Evolutionary conservation across 2,888 invertebrate genomes (phyloP), one percentile per base, ranked within the genome.

Genomic region (Diploptera punctata): DNA sequence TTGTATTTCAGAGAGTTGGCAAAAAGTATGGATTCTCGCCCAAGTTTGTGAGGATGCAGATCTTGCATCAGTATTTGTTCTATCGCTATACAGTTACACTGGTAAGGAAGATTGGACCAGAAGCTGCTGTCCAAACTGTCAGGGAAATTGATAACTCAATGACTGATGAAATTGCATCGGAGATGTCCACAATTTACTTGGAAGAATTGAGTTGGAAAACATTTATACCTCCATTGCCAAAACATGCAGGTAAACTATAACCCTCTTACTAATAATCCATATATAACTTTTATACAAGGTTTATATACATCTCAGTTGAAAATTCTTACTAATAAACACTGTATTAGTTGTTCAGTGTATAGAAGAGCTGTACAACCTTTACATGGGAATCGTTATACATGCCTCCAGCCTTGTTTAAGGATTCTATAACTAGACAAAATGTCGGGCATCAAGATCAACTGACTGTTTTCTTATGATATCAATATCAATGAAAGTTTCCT

Each of bases 191-290:
- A 0, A 80, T 87, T 57, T 89, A 87, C 72, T 84, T 81, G 44
- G 83, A 83, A 3, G 84, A 86, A 67, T 82, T 89, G 4, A 85
- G 83, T 76, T 93, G 92, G 91, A 90, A 88, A 80, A 91, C 90
- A 82, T 93, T 93, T 79, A 83, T 94, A 16, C 87, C 90, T 0
- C 91, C 92, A 0, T 79, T 93, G 57, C 89, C 89, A 0, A 78
- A 80, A 57, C 88, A 91, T 77, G 78, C 76, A 75, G 85, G 86
- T 86, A 29, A 26, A 33, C n/a, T n/a, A n/a, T n/a, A n/a, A n/a
- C n/a, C n/a, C n/a, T n/a, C n/a, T n/a, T n/a, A n/a, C n/a, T n/a
- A n/a, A n/a, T n/a, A n/a, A n/a, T n/a, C n/a, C n/a, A n/a, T n/a
- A n/a, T n/a, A n/a, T n/a, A n/a, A n/a, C n/a, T n/a, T n/a, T n/a